These are phyloP conservation scores for Ariolimax columbianus DNA, from an alignment of 2,888 invertebrate genomes.

Conservation along the genomic window DNA sequence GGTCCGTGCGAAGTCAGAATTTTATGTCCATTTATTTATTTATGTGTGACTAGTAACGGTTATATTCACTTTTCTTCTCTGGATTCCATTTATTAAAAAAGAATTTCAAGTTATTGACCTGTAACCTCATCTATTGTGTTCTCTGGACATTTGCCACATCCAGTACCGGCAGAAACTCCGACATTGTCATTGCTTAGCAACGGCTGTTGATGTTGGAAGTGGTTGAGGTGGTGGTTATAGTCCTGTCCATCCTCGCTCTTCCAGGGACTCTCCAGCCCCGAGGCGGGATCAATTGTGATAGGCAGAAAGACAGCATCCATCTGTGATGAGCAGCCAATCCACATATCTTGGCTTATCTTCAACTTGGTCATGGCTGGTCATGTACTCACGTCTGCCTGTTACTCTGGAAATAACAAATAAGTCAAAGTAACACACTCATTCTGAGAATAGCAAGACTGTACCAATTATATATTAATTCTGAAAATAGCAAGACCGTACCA, in stretches of 20 bases:
- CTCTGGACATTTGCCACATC: neutral
- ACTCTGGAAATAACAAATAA: neutral
- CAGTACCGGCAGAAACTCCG: neutral
- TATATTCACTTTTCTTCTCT: too few relatives aligned
- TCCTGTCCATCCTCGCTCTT: constrained; percentile 30
- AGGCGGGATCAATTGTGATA: constrained; percentile 39
- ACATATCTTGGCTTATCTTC: constrained; percentile 57
- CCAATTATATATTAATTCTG: neutral
- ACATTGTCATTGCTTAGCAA: constrained; percentile 45
- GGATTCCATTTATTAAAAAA: too few relatives aligned
- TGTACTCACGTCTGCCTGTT: neutral
- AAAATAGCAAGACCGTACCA: too few relatives aligned
- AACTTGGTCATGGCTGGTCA: constrained; percentile 52
- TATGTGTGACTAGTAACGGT: too few relatives aligned
- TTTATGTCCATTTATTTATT: too few relatives aligned
- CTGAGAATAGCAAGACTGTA: too few relatives aligned
- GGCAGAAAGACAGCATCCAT: constrained; percentile 68
- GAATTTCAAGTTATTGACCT: neutral
- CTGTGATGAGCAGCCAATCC: constrained; percentile 63
- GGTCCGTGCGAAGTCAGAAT: too few relatives aligned
- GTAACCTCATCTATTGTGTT: neutral
- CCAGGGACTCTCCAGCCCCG: constrained; percentile 16
- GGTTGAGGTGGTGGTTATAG: neutral
- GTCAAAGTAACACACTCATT: neutral
- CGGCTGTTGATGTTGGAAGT: neutral